Base-by-base conservation (phyloP, 2,888 invertebrate species). In the Cerceris ruficornis region DNA sequence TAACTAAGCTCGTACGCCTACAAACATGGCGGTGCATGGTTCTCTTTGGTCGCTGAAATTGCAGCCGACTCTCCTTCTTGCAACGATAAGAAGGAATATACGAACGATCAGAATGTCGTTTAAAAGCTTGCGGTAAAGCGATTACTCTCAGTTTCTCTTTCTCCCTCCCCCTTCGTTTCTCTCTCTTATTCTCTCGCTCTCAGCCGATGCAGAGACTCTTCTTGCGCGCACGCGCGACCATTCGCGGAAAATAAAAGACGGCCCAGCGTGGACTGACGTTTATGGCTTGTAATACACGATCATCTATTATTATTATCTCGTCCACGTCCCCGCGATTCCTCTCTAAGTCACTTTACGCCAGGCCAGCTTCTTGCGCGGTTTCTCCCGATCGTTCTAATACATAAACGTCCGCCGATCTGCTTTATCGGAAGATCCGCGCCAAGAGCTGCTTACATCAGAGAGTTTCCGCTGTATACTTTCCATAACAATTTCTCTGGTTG, bases 271-370 rank as follows among this genome's bases (percentile, higher is more conserved):
- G 78, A n/a, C 82, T 80, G 85, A 85, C 85, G 79, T 83, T 85
- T 85, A 85, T 86, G 65, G 82, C 86, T 86, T 85, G 85, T 85
- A 85, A 85, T 85, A 83, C 83, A 85, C 74, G 85, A 85, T 85
- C 84, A 75, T 86, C 85, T 80, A 82, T 85, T 85, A 85, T 84
- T 87, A 86, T 84, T 86, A 85, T 86, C 80, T 81, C 80, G 81
- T 80, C 81, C 82, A 72, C 77, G 79, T 85, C 75, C 85, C 69
- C 73, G 69, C 76, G 75, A 68, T 76, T 76, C 72, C 58, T 69
- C 67, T 80, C 50, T 59, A 50, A 4, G 6, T 15, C 64, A 39
- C 62, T 64, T 17, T 7, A 4, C 61, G 39, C 50, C 17, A 28
- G 39, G 42, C 9, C 54, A 57, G 64, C 64, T 69, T 67, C 62